A percentile compares a stretch with the other conserved stretches of the same genome.
Conservation (phyloP, 1,140 invertebrate genomes). For the Achroia grisella region DNA sequence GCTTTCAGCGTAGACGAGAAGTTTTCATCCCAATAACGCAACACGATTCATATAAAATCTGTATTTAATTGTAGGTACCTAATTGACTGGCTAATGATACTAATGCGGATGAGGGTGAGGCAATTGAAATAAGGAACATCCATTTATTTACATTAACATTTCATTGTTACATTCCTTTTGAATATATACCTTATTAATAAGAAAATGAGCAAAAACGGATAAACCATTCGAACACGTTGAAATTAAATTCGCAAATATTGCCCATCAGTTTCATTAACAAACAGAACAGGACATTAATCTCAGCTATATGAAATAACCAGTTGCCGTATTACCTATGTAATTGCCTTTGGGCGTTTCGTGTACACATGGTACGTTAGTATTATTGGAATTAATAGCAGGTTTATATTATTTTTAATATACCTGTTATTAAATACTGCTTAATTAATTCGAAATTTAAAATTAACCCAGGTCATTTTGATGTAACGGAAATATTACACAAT, state of each 20-base stretch:
- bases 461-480: too few species aligned
- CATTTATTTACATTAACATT: too few species aligned
- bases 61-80: too few species aligned
- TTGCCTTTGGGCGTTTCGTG: constrained; percentile 20
- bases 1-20: too few species aligned
- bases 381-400: neutral
- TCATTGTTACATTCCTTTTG: too few species aligned
- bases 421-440: too few species aligned
- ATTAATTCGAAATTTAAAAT: neutral
- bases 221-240: constrained; percentile 8
- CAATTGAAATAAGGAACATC: too few species aligned
- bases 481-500: too few species aligned
- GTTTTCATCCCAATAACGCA: too few species aligned
- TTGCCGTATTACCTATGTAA: constrained; percentile 16
- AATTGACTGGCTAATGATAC: too few species aligned
- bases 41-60: too few species aligned
- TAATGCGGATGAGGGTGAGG: too few species aligned
- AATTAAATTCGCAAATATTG: constrained; percentile 15
- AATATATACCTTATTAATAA: constrained; percentile 12
- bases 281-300: constrained; percentile 19
- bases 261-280: constrained; percentile 20
- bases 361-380: constrained; percentile 18
- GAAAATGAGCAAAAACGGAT: constrained; percentile 7
- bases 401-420: neutral
- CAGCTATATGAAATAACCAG: constrained; percentile 17